Evolutionary conservation across 2,113 vertebrate genomes (phyloP).

Genomic region (Notothenia rossii): DNA sequence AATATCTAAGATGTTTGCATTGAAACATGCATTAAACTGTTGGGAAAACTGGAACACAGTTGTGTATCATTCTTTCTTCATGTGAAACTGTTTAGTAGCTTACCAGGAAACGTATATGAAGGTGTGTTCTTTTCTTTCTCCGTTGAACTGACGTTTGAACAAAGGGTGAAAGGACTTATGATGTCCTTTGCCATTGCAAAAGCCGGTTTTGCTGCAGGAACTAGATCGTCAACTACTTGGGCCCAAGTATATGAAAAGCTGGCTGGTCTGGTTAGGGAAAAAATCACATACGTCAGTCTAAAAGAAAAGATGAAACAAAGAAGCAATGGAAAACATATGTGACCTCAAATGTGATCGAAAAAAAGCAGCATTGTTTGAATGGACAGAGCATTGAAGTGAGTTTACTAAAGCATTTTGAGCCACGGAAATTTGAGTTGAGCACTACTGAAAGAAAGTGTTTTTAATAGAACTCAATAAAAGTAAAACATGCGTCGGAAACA

Average conservation of each 20-base stretch:
- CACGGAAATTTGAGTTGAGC: background rate
- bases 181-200: no score
- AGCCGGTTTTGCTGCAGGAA: background rate
- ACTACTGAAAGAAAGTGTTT: background rate
- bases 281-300: background rate
- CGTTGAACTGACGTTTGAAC: background rate
- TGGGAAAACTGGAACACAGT: background rate
- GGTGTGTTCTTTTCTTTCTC: background rate
- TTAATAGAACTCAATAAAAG: background rate
- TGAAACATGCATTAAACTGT: background rate
- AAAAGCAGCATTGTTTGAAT: background rate
- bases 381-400: background rate
- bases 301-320: background rate
- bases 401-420: background rate
- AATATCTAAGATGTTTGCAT: background rate
- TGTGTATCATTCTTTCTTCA: background rate
- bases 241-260: background rate
- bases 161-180: no score
- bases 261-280: background rate
- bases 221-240: no score
- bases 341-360: background rate
- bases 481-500: background rate
- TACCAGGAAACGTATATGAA: background rate
- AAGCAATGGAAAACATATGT: background rate
- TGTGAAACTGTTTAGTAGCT: background rate